Evolutionary conservation across 2,113 vertebrate species (phyloP).

Genomic region (Peromyscus californicus): DNA sequence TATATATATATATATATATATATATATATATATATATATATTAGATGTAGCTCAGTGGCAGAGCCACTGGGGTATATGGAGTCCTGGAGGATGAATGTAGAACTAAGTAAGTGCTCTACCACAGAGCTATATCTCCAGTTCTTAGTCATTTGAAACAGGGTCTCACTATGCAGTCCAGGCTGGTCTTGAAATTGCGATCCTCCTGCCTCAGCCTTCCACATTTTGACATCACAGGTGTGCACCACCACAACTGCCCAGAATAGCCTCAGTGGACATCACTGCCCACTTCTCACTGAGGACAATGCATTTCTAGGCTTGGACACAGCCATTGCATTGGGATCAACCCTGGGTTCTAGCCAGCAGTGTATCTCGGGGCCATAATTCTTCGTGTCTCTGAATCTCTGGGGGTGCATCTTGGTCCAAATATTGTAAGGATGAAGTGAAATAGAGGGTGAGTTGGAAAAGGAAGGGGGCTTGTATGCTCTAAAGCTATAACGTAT

Average conservation of each 20-base stretch:
- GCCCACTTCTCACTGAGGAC: too few relatives aligned
- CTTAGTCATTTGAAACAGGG: neutral
- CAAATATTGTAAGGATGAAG: neutral
- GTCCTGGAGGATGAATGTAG: rapidly evolving
- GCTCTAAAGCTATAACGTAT: neutral
- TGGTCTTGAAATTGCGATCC: neutral
- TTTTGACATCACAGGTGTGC: neutral
- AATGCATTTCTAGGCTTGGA: neutral
- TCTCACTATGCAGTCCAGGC: neutral
- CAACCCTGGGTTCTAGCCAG: neutral
- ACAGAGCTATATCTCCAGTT: too few relatives aligned
- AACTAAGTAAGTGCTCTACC: neutral
- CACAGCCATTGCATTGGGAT: neutral
- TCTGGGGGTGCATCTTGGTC: neutral
- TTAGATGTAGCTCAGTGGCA: neutral
- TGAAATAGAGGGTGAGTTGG: neutral
- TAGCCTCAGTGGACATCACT: neutral
- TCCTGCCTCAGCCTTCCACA: neutral
- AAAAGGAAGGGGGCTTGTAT: neutral
- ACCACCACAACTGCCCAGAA: too few relatives aligned
- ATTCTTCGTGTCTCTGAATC: neutral
- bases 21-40: neutral
- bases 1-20: neutral
- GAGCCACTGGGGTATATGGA: neutral
- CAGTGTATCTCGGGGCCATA: neutral